phyloP scores from a whole-genome alignment of 1,140 invertebrate genomes.

The Triops longicaudatus region DNA sequence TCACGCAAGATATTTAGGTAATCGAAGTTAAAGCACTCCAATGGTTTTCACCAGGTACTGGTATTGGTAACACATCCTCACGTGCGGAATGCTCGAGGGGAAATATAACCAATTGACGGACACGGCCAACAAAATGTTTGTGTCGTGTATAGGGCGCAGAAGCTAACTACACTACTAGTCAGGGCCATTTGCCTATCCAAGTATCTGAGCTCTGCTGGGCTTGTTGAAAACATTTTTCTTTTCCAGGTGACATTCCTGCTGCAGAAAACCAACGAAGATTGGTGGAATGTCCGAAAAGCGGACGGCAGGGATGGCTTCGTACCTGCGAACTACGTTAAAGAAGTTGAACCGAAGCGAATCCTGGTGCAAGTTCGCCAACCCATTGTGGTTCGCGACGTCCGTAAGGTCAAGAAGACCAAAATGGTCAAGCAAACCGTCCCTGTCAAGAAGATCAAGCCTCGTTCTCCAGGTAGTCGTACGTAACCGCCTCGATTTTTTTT shows the following conservation, averaged over 20 bases:
- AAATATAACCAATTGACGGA: neutral
- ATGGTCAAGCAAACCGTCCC: conserved; percentile 76
- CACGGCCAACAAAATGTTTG: too few species aligned
- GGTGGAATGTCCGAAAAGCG: conserved; percentile 93
- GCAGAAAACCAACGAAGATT: conserved; percentile 92
- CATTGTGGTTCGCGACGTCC: conserved; percentile 69
- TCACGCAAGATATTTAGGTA: too few species aligned
- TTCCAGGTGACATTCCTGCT: conserved; percentile 73
- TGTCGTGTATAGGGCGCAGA: neutral
- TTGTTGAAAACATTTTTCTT: conserved; percentile 16
- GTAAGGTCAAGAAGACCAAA: conserved; percentile 81
- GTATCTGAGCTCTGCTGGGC: neutral
- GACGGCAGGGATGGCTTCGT: conserved; percentile 92
- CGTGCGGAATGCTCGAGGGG: neutral
- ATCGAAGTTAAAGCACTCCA: too few species aligned
- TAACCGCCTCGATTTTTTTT: too few species aligned
- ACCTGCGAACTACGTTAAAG: conserved; percentile 91
- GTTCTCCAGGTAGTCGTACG: conserved; percentile 33
- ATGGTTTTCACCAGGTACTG: neutral
- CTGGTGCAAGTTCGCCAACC: conserved; percentile 72
- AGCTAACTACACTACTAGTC: neutral
- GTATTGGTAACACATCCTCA: neutral
- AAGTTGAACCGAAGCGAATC: conserved; percentile 77
- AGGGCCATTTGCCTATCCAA: neutral
- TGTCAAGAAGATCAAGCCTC: conserved; percentile 41